These are phyloP conservation scores for Cerastis leucographa DNA, from an alignment of 2,888 invertebrate species.

Conservation along the genomic window DNA sequence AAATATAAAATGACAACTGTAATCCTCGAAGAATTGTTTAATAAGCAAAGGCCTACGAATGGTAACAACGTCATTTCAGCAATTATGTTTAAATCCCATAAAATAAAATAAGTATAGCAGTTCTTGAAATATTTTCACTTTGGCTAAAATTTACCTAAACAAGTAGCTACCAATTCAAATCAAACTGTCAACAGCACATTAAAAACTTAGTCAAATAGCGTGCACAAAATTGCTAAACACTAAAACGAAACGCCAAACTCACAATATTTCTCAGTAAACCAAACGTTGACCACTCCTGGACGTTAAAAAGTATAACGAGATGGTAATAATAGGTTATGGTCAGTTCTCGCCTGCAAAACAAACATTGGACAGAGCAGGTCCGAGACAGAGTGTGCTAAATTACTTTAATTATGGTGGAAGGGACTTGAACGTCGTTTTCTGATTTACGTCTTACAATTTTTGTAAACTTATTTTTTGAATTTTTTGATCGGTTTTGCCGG, in stretches of 20 bases:
- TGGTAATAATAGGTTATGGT: constrained; percentile 88
- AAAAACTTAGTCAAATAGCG: constrained; percentile 21
- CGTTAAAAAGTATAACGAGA: constrained; percentile 87
- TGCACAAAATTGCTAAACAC: constrained; percentile 43
- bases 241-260: constrained; percentile 33
- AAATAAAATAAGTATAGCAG: background rate
- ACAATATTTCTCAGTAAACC: constrained; percentile 52
- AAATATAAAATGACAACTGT: background rate
- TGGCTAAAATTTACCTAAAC: background rate
- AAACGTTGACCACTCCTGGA: constrained; percentile 80
- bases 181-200: constrained; percentile 31
- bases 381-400: constrained; percentile 83
- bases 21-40: too few relatives aligned
- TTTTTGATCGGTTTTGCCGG: constrained; percentile 55
- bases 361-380: constrained; percentile 86
- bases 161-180: background rate
- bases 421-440: constrained; percentile 66
- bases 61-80: background rate
- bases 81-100: background rate
- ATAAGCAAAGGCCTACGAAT: too few relatives aligned
- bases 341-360: constrained; percentile 90
- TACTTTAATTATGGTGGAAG: constrained; percentile 82
- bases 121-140: background rate
- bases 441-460: constrained; percentile 67
- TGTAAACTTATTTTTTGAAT: constrained; percentile 56